Evolutionary conservation across 2,888 invertebrate species (phyloP).

Genomic region (Drosophila hawaiiensis): DNA sequence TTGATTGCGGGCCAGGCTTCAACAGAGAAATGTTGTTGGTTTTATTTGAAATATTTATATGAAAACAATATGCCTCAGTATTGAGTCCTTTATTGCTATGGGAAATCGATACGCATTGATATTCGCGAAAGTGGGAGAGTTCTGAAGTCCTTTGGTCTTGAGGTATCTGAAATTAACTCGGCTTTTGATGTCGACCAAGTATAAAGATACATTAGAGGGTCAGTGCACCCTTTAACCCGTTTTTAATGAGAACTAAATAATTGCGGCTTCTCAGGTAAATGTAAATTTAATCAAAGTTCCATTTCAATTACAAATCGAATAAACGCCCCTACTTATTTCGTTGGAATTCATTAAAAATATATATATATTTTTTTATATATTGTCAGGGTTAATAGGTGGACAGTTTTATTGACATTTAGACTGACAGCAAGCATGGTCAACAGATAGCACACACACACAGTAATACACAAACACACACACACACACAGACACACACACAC

Average conservation of each 20-base stretch:
- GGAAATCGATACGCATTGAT: background rate
- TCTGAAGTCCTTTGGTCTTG: background rate
- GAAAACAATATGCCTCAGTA: background rate
- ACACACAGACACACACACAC: conserved; percentile 17
- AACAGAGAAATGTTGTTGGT: background rate
- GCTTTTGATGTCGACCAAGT: background rate
- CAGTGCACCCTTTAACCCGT: background rate
- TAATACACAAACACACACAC: background rate
- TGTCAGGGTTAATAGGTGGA: conserved; percentile 26
- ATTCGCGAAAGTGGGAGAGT: background rate
- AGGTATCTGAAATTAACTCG: background rate
- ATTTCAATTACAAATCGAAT: conserved; percentile 17
- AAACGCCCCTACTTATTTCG: conserved; percentile 2
- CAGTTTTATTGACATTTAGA: conserved; percentile 44
- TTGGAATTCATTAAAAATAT: conserved; percentile 3
- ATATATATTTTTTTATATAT: conserved; percentile 2
- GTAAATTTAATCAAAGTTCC: conserved; percentile 2
- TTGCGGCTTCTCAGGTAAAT: background rate
- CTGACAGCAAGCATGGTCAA: conserved; percentile 40
- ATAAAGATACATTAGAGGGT: background rate
- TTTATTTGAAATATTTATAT: background rate
- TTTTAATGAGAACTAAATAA: background rate
- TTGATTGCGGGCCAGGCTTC: background rate
- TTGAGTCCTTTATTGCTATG: background rate
- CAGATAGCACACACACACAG: conserved; percentile 39